Evolutionary conservation across 2,113 vertebrate species (phyloP).

Genomic region (Scomber japonicus): DNA sequence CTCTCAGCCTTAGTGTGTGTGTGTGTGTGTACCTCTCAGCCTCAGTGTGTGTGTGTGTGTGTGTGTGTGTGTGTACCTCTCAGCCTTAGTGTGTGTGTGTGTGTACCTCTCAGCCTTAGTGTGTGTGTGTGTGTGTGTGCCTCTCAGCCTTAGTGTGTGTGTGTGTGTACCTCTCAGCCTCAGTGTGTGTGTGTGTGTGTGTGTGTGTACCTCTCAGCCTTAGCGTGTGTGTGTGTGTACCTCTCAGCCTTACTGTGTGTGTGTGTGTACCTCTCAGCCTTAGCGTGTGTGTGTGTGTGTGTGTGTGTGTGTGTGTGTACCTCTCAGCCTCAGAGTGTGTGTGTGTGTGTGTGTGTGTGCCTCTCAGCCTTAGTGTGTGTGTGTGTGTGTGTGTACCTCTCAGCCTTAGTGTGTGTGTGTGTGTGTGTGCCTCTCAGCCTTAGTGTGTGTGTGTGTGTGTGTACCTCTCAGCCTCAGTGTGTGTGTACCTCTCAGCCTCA

Average conservation of each 20-base stretch:
- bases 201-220: conserved; percentile 63
- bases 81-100: too few species aligned
- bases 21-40: conserved; percentile 61
- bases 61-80: too few species aligned
- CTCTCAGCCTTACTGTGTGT: conserved; percentile 71
- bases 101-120: conserved; percentile 66
- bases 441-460: conserved; percentile 53
- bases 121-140: conserved; percentile 51
- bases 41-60: conserved; percentile 53
- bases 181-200: conserved; percentile 46
- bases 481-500: conserved; percentile 69
- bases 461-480: conserved; percentile 70
- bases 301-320: neutral
- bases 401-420: conserved; percentile 69
- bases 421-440: conserved; percentile 63
- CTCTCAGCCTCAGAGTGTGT: conserved; percentile 71
- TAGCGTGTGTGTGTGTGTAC: conserved; percentile 59
- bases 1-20: neutral
- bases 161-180: conserved; percentile 62
- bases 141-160: conserved; percentile 71
- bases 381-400: conserved; percentile 40
- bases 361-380: conserved; percentile 71
- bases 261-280: neutral
- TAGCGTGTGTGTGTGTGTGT: too few species aligned
- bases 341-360: conserved; percentile 22